Base-by-base conservation (phyloP, 2,888 invertebrate species). In the Pterobdella sp. region DNA sequence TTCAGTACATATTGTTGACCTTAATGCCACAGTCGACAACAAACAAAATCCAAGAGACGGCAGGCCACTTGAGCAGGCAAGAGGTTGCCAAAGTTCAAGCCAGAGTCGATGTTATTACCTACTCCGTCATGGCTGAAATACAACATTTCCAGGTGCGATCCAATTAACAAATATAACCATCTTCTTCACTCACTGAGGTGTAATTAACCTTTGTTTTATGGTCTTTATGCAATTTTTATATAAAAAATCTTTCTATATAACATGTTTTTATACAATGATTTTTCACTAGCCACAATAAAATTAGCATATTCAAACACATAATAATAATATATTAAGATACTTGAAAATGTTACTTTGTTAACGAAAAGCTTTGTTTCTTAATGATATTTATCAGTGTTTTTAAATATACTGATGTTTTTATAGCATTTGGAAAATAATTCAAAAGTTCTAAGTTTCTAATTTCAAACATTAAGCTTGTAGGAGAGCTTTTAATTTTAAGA, bases 61-160 rank as follows among this genome's bases (percentile, higher is more conserved):
- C 93, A 81, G 89, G 90, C 78, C 92, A 91, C 85, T 90, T 93
- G 88, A 89, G 89, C 78, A 88, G 90, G 75, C 88, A 88, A 29
- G 91, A 93, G 81, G 86, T 93, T 76, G 89, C 89, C 77, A 91
- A 91, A 81, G 90, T 94, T 18, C 86, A 90, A 76, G 88, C 90
- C 78, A 88, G 94, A 79, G 91, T 93, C 0, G 95, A 97, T 83
- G 89, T 93, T 26, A 90, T 96, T 80, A 93, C 94, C 0, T 95
- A 94, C 82, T 90, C 93, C 1, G 88, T 94, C 75, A 88, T 96
- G 82, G 94, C 96, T 72, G 97, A 98, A 87, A 89, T 96, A 79
- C 90, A 90, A 79, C 93, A 96, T 84, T 95, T 97, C 83, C 93
- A 94, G 82, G 85, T 87, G 26, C n/a, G 4, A n/a, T n/a, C n/a